Evolutionary conservation across 1,140 invertebrate species (phyloP).

Genomic region (Mycetomoellerius zeteki): DNA sequence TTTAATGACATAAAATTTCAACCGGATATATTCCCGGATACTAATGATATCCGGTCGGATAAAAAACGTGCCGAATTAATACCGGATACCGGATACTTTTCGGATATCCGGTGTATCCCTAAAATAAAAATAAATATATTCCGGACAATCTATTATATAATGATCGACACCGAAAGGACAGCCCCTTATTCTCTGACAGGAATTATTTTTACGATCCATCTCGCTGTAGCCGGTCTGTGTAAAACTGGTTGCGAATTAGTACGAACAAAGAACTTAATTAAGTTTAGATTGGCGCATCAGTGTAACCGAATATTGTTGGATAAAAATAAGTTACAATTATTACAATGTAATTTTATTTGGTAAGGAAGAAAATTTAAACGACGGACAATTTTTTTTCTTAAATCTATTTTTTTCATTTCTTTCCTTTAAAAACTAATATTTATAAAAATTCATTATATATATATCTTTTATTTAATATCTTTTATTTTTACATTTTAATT

Average conservation of each 20-base stretch:
- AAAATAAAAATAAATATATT: too few species aligned
- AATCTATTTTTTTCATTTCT: not conserved
- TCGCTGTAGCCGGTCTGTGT: constrained; percentile 58
- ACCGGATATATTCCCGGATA: too few species aligned
- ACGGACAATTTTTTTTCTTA: not conserved
- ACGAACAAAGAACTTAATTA: constrained; percentile 71
- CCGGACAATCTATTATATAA: constrained; percentile 44
- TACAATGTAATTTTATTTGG: not conserved
- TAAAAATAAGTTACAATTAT: not conserved
- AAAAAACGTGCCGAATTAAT: too few species aligned
- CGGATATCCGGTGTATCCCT: too few species aligned
- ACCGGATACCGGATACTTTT: too few species aligned
- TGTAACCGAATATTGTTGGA: not conserved
- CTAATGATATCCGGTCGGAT: too few species aligned
- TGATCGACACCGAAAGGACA: constrained; percentile 62
- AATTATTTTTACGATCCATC: constrained; percentile 66
- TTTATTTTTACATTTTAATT: not conserved
- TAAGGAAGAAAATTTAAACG: not conserved
- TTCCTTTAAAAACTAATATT: not conserved
- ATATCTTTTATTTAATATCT: not conserved
- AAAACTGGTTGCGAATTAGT: constrained; percentile 73
- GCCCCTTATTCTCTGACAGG: constrained; percentile 56
- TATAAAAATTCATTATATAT: not conserved
- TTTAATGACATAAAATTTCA: too few species aligned
- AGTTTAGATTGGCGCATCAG: constrained; percentile 31